Evolutionary conservation across 2,888 invertebrate genomes (phyloP), one percentile per base, ranked within the genome.

Genomic region (Galeruca laticollis): DNA sequence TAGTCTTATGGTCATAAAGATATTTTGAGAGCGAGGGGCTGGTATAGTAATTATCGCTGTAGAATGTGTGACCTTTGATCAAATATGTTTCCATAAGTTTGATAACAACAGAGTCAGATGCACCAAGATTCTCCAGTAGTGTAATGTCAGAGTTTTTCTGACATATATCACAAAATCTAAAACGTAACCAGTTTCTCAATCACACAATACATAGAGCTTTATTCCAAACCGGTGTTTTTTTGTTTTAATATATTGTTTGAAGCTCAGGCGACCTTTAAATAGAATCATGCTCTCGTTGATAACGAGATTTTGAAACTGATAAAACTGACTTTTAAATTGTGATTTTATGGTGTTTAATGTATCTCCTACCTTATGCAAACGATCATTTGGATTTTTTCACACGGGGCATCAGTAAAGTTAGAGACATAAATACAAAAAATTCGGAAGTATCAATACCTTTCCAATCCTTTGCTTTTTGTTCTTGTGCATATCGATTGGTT

Each of bases 41-140:
- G 18, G 72, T 68, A 51, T 71, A 72, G 20, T 35, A 61, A 37
- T 72, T 71, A 35, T 71, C 65, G 4, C 33, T 60, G 31, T 31
- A 70, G 13, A 71, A 52, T n/a, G 64, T 40, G 47, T 71, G 71
- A 5, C 71, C 71, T 65, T 70, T 69, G 37, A 20, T 31, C 49
- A 68, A 33, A 31, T 59, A 59, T 3, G 66, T 51, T 31, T 57
- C 40, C 31, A 60, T 20, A n/a, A 61, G 54, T 54, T 37, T 60
- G n/a, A 61, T 31, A 13, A 68, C 54, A 33, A 68, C 47, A 52
- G 33, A 37, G 31, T 61, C 61, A 31, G 56, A 68, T 20, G 43
- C 13, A 40, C 61, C 61, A 40, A 61, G 18, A 40, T 31, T 43
- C n/a, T 43, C 40, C 3, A n/a, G 10, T 43, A n/a, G 40, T n/a